Evolutionary conservation across 2,113 vertebrate genomes (phyloP).

Genomic region (Paradisaea rubra): DNA sequence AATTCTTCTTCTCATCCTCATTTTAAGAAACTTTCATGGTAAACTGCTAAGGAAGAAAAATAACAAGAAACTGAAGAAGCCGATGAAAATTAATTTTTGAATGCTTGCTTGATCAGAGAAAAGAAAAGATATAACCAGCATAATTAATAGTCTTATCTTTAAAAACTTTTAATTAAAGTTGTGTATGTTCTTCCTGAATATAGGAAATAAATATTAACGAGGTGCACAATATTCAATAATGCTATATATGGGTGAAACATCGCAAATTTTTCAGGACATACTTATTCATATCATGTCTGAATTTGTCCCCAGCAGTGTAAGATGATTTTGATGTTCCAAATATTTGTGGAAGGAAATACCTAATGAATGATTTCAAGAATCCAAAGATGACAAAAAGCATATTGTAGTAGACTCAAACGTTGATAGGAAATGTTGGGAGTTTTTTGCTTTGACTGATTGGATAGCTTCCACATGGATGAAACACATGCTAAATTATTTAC

Average conservation of each 20-base stretch:
- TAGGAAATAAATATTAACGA: background rate
- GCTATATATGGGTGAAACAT: background rate
- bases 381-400: slow-evolving; percentile 52
- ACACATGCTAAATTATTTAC: slow-evolving; percentile 75
- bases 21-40: background rate
- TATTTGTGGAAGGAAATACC: slow-evolving; percentile 38
- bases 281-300: background rate
- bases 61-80: background rate
- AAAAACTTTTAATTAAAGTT: background rate
- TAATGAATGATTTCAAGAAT: slow-evolving; percentile 40
- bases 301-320: background rate
- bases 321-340: background rate
- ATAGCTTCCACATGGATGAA: slow-evolving; percentile 70
- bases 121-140: background rate
- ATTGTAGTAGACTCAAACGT: slow-evolving; percentile 35
- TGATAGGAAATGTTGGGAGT: slow-evolving; percentile 12
- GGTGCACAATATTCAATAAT: background rate
- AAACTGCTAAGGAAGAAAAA: background rate
- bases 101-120: background rate
- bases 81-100: slow-evolving; percentile 29
- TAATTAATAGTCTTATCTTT: background rate
- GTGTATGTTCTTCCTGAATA: background rate
- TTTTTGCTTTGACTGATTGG: slow-evolving; percentile 64
- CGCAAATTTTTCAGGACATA: background rate
- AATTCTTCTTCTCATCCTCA: background rate